Evolutionary conservation across 2,113 vertebrate genomes (phyloP).

Genomic region (Bubo blakistoni): DNA sequence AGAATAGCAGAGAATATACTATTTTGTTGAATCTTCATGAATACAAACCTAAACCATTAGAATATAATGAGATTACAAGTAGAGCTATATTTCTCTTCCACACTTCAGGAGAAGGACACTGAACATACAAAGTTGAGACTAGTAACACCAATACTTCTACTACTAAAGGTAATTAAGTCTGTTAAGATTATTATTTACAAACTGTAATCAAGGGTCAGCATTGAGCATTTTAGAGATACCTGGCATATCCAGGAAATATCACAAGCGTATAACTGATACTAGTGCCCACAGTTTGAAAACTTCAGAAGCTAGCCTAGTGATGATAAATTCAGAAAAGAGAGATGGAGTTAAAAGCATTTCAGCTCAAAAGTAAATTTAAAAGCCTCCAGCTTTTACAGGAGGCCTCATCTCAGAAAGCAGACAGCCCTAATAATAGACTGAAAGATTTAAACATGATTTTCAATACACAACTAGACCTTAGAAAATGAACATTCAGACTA

Average conservation of each 20-base stretch:
- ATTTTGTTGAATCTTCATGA: background rate
- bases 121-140: background rate
- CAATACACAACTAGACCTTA: background rate
- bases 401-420: background rate
- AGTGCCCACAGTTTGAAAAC: background rate
- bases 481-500: background rate
- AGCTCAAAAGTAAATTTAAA: background rate
- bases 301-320: background rate
- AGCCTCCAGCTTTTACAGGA: background rate
- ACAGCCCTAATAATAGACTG: background rate
- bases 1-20: background rate
- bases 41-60: background rate
- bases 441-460: background rate
- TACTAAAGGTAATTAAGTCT: background rate
- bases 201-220: background rate
- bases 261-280: background rate
- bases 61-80: background rate
- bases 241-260: background rate
- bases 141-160: background rate
- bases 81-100: background rate
- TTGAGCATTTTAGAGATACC: background rate
- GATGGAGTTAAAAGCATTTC: background rate
- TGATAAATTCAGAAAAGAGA: background rate
- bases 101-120: background rate
- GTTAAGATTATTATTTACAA: background rate